Evolutionary conservation across 2,888 invertebrate genomes (phyloP).

Genomic region (Conchocele bisecta): DNA sequence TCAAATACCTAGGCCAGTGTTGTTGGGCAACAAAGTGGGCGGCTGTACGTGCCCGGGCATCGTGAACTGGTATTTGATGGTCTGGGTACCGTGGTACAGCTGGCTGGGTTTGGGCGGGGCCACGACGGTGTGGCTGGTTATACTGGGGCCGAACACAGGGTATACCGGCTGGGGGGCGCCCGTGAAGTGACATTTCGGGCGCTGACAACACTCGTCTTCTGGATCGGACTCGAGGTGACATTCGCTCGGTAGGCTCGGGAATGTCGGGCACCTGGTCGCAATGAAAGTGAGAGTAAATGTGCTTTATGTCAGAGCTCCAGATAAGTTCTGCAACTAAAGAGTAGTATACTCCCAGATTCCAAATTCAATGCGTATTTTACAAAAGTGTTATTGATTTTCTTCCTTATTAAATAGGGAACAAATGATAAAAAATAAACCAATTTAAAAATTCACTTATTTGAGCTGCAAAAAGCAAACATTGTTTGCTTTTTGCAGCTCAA

Average conservation of each 20-base stretch:
- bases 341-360: no score
- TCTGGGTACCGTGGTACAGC: conserved; percentile 62
- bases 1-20: no score
- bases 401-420: no score
- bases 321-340: no score
- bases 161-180: conserved; percentile 63
- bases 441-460: no score
- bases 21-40: conserved; percentile 47
- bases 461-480: no score
- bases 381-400: no score
- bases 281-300: no score
- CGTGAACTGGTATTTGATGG: conserved; percentile 46
- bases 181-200: conserved; percentile 63
- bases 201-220: conserved; percentile 69
- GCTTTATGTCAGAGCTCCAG: no score
- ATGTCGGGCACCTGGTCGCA: conserved; percentile 72
- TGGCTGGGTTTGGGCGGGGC: conserved; percentile 61
- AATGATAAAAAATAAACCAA: no score
- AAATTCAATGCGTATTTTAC: no score
- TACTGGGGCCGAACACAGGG: conserved; percentile 63
- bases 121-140: conserved; percentile 63
- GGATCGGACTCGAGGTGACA: conserved; percentile 66
- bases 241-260: conserved; percentile 62
- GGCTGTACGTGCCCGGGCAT: conserved; percentile 48
- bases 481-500: no score